Base-by-base conservation (phyloP, 2,888 invertebrate species). In the Elegia similella region DNA sequence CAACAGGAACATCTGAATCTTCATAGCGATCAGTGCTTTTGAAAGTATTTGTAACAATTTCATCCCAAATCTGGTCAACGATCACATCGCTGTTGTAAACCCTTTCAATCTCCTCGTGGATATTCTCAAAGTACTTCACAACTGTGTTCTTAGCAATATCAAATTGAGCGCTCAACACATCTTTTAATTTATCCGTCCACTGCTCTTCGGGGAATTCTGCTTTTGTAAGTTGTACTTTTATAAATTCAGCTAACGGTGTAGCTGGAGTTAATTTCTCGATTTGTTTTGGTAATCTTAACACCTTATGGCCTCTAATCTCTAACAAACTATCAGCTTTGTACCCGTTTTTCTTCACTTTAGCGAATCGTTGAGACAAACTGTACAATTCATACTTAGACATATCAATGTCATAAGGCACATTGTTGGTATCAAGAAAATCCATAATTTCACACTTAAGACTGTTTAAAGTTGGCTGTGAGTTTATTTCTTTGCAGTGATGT, bases 311-410 rank as follows among this genome's bases (percentile, higher is more conserved):
- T 7, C 59, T 29, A 0, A 42, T 16, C 42, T 59, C 63, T 12
- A 80, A 7, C 7, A 72, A 17, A 10, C 54, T 55, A 23, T 72
- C 70, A 0, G 72, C 47, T 16, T 57, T 59, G 12, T 66, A 72
- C 2, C 66, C 15, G 29, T 63, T 63, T 5, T 59, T 47, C 10
- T 52, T 13, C 5, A 48, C 44, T 13, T 70, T 59, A 7, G 77
- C 76, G n/a, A 61, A 70, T 3, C 65, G 70, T 46, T 80, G 66
- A 0, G 76, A 65, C 1, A 82, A 52, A 10, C 52, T 6, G 0
- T 59, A 56, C 0, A 74, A 59, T 34, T 69, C 66, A 3, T 53
- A 54, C 62, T 70, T 71, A 0, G 66, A 59, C 71, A 70, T 68
- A 12, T 57, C 38, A 0, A 32, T 17, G 3, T 60, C 47, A 55